These are phyloP conservation scores for Holcopasites calliopsidis DNA, from an alignment of 1,140 invertebrate species.

Conservation along the genomic window DNA sequence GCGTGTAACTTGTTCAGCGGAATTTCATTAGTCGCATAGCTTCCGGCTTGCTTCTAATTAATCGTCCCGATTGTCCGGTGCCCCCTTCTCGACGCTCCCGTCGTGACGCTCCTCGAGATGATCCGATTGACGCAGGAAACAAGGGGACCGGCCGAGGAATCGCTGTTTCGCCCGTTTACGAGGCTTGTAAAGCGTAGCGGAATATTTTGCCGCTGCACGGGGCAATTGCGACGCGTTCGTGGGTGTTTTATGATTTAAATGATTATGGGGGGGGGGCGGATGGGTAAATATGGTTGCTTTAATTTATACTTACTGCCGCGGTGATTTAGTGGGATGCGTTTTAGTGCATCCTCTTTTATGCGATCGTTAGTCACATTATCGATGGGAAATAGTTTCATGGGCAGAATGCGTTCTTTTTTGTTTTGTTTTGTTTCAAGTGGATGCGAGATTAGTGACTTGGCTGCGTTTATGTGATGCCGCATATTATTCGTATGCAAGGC, in stretches of 20 bases:
- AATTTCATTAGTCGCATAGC: conserved; percentile 34
- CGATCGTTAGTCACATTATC: too few relatives aligned
- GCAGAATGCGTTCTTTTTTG: too few relatives aligned
- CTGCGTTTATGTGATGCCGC: too few relatives aligned
- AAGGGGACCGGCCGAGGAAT: not conserved
- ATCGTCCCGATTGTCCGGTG: conserved; percentile 19
- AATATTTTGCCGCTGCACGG: too few relatives aligned
- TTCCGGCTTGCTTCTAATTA: conserved; percentile 39
- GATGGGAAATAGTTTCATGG: too few relatives aligned
- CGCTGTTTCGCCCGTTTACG: not conserved
- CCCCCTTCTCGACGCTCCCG: not conserved
- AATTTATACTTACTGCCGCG: not conserved
- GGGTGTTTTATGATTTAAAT: not conserved
- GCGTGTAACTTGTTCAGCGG: conserved; percentile 18
- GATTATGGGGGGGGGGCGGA: not conserved
- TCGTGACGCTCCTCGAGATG: not conserved
- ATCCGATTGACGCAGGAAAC: conserved; percentile 23
- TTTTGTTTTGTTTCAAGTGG: too few relatives aligned
- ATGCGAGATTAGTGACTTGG: too few relatives aligned
- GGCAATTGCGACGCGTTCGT: not conserved
- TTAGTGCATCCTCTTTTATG: too few relatives aligned
- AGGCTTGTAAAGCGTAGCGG: not conserved
- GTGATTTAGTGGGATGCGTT: not conserved
- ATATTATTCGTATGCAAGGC: too few relatives aligned
- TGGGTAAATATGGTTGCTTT: not conserved